Evolutionary conservation across 2,888 invertebrate genomes (phyloP).

Genomic region (Hermaeophaga mercurialis): DNA sequence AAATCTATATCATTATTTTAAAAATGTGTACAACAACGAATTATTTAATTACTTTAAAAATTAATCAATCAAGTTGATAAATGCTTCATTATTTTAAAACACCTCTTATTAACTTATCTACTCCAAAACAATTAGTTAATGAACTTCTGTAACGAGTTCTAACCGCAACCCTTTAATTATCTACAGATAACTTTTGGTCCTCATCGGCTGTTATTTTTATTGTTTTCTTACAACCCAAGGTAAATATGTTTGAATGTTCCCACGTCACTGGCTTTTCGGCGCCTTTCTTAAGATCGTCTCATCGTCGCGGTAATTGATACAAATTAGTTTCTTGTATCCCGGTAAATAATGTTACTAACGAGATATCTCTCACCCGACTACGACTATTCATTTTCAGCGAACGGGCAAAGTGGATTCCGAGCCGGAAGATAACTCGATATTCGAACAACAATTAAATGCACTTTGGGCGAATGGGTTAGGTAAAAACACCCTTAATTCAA

Average conservation of each 20-base stretch:
- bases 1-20: no score
- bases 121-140: no score
- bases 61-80: slow-evolving; percentile 34
- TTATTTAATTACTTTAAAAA: slow-evolving; percentile 22
- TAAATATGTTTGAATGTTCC: no score
- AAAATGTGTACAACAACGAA: no score
- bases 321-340: slow-evolving; percentile 53
- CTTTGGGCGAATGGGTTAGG: slow-evolving; percentile 48
- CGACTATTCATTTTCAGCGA: slow-evolving; percentile 42
- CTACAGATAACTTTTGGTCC: no score
- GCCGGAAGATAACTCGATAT: slow-evolving; percentile 48
- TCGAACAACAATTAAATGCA: slow-evolving; percentile 51
- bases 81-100: slow-evolving; percentile 9
- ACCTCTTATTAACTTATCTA: no score
- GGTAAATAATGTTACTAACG: slow-evolving; percentile 55
- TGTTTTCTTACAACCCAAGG: no score
- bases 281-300: slow-evolving; percentile 18
- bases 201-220: no score
- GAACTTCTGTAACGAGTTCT: no score
- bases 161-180: no score
- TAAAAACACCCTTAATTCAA: slow-evolving; percentile 45
- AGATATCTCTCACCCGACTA: slow-evolving; percentile 47
- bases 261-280: slow-evolving; percentile 24
- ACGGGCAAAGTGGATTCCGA: slow-evolving; percentile 46
- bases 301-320: slow-evolving; percentile 51